phyloP scores from a whole-genome alignment of 1,140 invertebrate genomes.

The Eumeta japonica region DNA sequence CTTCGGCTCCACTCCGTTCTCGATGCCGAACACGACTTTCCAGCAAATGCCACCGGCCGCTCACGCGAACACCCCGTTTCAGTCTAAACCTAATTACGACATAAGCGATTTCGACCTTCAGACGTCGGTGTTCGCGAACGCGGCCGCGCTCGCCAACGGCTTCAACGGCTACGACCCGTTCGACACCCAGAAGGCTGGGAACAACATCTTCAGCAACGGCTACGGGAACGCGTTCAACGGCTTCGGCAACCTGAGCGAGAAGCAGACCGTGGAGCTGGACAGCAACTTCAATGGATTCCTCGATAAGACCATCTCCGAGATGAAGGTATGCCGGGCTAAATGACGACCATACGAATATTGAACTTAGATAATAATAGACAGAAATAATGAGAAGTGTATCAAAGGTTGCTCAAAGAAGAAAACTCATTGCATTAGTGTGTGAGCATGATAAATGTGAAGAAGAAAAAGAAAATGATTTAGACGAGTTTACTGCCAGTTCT shows the following conservation, averaged over 20 bases:
- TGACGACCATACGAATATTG: too few relatives aligned
- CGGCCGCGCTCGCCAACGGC: constrained; percentile 38
- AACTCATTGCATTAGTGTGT: too few relatives aligned
- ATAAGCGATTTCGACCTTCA: constrained; percentile 49
- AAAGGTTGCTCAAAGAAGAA: too few relatives aligned
- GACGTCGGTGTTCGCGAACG: constrained; percentile 43
- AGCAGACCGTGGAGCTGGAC: constrained; percentile 44
- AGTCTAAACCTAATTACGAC: constrained; percentile 46
- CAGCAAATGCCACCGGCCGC: constrained; percentile 12
- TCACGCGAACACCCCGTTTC: constrained; percentile 9
- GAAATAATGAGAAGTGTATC: too few relatives aligned
- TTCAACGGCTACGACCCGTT: constrained; percentile 64
- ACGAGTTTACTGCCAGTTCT: too few relatives aligned
- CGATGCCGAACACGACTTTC: constrained; percentile 18
- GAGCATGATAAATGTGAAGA: too few relatives aligned
- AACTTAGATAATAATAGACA: too few relatives aligned
- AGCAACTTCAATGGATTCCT: constrained; percentile 67
- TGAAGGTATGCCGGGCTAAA: constrained; percentile 76
- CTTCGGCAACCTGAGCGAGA: constrained; percentile 49
- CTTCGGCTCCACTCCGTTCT: constrained; percentile 69
- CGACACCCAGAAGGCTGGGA: constrained; percentile 72
- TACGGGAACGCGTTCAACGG: constrained; percentile 44
- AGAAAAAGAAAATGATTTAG: too few relatives aligned
- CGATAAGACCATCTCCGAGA: constrained; percentile 77
- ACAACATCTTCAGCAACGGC: constrained; percentile 44